Base-by-base conservation (phyloP, 2,797 vertebrate genomes). In the Gymnodraco acuticeps region DNA sequence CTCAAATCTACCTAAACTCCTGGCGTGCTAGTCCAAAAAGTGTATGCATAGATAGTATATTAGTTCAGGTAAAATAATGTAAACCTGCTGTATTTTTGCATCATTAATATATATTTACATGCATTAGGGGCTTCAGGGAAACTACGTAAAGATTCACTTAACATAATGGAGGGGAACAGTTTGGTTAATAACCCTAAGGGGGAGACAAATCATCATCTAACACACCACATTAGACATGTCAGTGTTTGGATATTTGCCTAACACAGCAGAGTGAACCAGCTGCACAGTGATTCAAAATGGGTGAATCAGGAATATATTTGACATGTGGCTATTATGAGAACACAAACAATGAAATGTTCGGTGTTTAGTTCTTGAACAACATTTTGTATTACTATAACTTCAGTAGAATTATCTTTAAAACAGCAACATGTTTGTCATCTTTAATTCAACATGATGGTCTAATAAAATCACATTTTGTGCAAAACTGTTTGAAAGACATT, bases 181-280 rank as follows among this genome's bases (percentile, higher is more conserved):
- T 84, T 91, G 77, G 64, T 83, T 91, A 83, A 80, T 89, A 90
- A 85, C 88, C 92, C 90, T 92, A 90, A 92, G 92, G 88, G 92
- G 93, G 91, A 92, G 92, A 93, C 91, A 93, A 92, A 92, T 89
- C 87, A 89, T 89, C 87, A 88, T 75, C 60, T 77, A 87, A 66
- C 72, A 77, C 68, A 48, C 31, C 51, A 65, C 68, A 78, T 82
- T 71, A 82, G 31, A 43, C n/a, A 27, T 45, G 10, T 53, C 33
- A 8, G 19, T 72, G 65, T 66, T 53, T 23, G 33, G 16, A 59
- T 78, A 69, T 70, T 68, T 60, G n/a, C 15, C 8, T 53, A 73
- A 12, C 53, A 43, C 52, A 70, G 51, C 13, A 31, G 42, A 5
- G 38, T 16, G 41, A 81, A 9, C 67, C 10, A 73, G 2, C 17